Conservation (phyloP, 2,888 invertebrate genomes). For the Himalopsyche japonica region DNA sequence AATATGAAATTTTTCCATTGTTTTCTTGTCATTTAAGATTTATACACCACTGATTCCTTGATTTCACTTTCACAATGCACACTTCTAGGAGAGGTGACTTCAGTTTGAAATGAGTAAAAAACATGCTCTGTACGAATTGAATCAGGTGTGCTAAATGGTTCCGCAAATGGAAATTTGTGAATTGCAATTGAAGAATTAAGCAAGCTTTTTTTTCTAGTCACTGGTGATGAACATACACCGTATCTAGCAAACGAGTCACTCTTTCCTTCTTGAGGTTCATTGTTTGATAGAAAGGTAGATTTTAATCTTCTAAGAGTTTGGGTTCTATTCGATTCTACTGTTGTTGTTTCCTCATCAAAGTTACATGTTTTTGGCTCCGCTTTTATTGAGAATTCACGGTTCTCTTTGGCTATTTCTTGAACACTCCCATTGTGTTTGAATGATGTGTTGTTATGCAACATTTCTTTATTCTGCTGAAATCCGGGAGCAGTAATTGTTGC, state of each 20-base stretch:
- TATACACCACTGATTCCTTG: background rate
- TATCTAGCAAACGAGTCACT: slow-evolving; percentile 28
- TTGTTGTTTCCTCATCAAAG: background rate
- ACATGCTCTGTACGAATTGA: slow-evolving; percentile 25
- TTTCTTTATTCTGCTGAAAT: background rate
- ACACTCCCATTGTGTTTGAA: background rate
- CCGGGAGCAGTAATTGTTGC: background rate
- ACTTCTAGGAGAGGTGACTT: background rate
- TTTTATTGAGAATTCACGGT: background rate
- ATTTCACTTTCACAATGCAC: background rate
- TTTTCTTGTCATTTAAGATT: background rate
- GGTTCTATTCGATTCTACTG: background rate
- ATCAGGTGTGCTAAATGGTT: slow-evolving; percentile 55
- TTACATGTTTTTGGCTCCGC: background rate
- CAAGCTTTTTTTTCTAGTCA: slow-evolving; percentile 47
- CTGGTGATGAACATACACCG: slow-evolving; percentile 10
- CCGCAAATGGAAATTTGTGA: slow-evolving; percentile 59
- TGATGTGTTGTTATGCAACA: background rate
- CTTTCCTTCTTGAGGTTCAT: background rate
- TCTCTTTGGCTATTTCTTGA: background rate
- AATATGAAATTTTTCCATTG: no score
- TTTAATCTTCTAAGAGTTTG: slow-evolving; percentile 19
- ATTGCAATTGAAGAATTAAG: slow-evolving; percentile 61
- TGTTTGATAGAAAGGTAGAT: slow-evolving; percentile 14
- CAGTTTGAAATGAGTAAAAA: slow-evolving; percentile 14